phyloP scores from a whole-genome alignment of 1,140 invertebrate species.

The Samia ricini region DNA sequence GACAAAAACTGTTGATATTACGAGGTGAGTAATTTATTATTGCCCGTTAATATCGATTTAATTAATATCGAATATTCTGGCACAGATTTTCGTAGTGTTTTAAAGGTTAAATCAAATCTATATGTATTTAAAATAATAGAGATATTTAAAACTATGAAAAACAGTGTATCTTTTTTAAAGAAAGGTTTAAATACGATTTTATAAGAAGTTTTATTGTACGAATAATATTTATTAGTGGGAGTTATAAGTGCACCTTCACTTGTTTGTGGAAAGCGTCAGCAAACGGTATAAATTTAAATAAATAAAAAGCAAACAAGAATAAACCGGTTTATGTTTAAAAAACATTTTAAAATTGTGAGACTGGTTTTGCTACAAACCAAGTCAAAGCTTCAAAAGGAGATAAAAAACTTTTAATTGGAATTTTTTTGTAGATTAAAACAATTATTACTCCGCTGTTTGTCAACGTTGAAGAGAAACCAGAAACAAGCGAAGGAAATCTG shows the following conservation, averaged over 20 bases:
- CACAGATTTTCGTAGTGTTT: too few relatives aligned
- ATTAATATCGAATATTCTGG: too few relatives aligned
- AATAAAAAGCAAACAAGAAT: conserved; percentile 1
- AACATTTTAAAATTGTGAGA: conserved; percentile 16
- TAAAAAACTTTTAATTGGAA: conserved; percentile 60
- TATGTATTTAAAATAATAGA: too few relatives aligned
- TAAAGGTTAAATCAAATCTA: too few relatives aligned
- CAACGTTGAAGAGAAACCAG: conserved; percentile 28
- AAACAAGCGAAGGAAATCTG: neutral
- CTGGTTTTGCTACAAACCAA: conserved; percentile 24
- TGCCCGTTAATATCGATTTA: too few relatives aligned
- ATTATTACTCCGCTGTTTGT: conserved; percentile 41
- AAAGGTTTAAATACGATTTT: too few relatives aligned
- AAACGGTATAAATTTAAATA: neutral
- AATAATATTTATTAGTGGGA: too few relatives aligned
- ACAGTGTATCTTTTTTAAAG: too few relatives aligned
- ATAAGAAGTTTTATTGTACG: too few relatives aligned
- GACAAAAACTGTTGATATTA: too few relatives aligned
- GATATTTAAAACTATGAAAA: too few relatives aligned
- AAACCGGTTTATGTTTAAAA: conserved; percentile 9
- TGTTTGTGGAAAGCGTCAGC: neutral
- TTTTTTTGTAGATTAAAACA: conserved; percentile 58
- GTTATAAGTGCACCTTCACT: neutral
- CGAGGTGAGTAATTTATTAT: too few relatives aligned
- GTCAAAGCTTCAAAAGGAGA: conserved; percentile 38